Evolutionary conservation across 2,113 vertebrate species (phyloP).

Genomic region (Hemicordylus capensis): DNA sequence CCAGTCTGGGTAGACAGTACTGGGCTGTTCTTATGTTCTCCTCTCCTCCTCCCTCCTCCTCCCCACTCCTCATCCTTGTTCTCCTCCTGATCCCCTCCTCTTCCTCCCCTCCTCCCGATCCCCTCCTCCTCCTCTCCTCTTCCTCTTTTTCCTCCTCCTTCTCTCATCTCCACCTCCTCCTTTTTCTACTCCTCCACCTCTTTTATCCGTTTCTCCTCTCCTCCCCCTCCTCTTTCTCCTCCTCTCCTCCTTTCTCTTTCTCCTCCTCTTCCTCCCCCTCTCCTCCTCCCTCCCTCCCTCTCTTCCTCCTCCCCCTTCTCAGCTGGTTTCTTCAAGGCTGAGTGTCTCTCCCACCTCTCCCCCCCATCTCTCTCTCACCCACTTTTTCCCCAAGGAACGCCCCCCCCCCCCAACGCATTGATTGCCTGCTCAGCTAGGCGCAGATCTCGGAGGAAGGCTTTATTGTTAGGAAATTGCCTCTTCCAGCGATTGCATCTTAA

Average conservation of each 20-base stretch:
- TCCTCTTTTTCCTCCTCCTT: constrained; percentile 61
- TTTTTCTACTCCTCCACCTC: no score
- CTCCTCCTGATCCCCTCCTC: constrained; percentile 49
- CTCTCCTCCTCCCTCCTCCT: constrained; percentile 56
- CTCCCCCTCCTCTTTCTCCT: constrained; percentile 59
- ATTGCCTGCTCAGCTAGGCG: constrained; percentile 26
- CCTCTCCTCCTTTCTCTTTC: constrained; percentile 55
- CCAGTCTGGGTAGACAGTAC: no score
- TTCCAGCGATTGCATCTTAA: constrained; percentile 21
- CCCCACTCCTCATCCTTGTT: constrained; percentile 60
- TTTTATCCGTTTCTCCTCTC: no score
- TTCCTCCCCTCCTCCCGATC: constrained; percentile 56
- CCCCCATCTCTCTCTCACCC: no score
- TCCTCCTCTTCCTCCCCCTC: constrained; percentile 53
- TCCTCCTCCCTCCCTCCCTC: constrained; percentile 57
- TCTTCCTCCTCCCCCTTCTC: constrained; percentile 60
- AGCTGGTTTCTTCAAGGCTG: constrained; percentile 44
- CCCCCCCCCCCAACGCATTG: no score
- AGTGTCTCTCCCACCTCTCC: not conserved
- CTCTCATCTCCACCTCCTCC: constrained; percentile 56
- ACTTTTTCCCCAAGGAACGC: no score
- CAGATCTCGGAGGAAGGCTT: constrained; percentile 42
- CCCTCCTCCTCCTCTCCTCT: no score
- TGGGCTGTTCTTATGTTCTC: constrained; percentile 24
- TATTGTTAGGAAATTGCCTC: constrained; percentile 40